Base-by-base conservation (phyloP, 2,888 invertebrate genomes). In the Erebia epiphron region DNA sequence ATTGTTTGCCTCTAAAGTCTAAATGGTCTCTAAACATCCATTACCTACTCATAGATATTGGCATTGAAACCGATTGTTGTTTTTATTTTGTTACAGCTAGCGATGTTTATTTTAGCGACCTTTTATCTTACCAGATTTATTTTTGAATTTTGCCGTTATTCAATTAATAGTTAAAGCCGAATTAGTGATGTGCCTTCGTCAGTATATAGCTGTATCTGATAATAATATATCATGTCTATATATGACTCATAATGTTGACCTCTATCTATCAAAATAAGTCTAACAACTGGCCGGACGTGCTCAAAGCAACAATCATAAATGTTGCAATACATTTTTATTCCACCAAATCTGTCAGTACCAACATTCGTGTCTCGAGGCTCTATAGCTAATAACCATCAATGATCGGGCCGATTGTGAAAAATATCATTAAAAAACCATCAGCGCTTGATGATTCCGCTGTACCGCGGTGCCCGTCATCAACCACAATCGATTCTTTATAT, bases 401-500 rank as follows among this genome's bases (percentile, higher is more conserved):
- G 91, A 92, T 92, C 91, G 88, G 83, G 75, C 86, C 91, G 91
- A 92, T 93, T 92, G 93, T 92, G 92, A 93, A 93, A 93, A 93
- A 94, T 93, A 93, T 93, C 94, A 93, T 94, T 94, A 94, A 94
- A 94, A 93, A 92, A 91, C 91, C 93, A 94, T 93, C 93, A 94
- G 90, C 83, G 88, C 83, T 86, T 88, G 91, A 91, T 91, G 92
- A 91, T 92, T 92, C 88, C 88, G 87, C 86, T 88, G 89, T 84
- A 83, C 86, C 85, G 84, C 85, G 85, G 88, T 84, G 85, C 77
- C 82, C 80, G 84, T 87, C 91, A 90, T 90, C 91, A 91, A 86
- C 89, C 89, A 84, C 92, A 91, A 93, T 93, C 92, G 92, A 93
- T 92, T 90, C 86, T 83, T 83, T 85, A 52, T 85, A 18, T 82